Evolutionary conservation across 2,888 invertebrate species (phyloP).

Genomic region (Alsophila aescularia): DNA sequence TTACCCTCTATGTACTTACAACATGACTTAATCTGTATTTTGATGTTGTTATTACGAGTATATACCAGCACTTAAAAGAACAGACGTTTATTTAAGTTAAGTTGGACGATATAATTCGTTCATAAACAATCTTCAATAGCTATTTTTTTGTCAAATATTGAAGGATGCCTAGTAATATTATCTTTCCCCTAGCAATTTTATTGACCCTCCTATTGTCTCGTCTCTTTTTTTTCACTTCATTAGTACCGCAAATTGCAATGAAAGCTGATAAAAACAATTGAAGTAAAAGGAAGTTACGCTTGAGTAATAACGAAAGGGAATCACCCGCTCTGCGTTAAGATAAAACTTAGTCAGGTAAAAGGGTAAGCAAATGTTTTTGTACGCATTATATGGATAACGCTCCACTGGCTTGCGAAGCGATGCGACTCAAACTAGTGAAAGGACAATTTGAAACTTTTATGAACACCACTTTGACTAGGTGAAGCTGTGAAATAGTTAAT

Average conservation of each 20-base stretch:
- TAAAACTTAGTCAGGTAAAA: slow-evolving; percentile 48
- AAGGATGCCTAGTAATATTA: no score
- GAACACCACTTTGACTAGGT: not conserved
- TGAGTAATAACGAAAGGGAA: slow-evolving; percentile 36
- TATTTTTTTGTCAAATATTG: no score
- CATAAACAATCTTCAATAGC: no score
- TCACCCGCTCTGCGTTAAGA: slow-evolving; percentile 41
- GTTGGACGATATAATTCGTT: no score
- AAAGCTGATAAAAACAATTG: slow-evolving; percentile 28
- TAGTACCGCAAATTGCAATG: slow-evolving; percentile 17
- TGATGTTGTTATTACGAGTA: no score
- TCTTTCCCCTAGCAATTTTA: not conserved
- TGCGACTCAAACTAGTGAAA: not conserved
- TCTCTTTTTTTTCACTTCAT: no score
- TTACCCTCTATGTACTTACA: no score
- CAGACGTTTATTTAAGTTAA: no score
- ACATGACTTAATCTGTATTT: no score
- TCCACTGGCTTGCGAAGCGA: slow-evolving; percentile 10
- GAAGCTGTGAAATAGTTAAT: not conserved
- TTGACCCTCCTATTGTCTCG: slow-evolving; percentile 8
- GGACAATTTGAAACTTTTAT: not conserved
- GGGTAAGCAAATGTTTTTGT: slow-evolving; percentile 42
- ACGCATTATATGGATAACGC: slow-evolving; percentile 41
- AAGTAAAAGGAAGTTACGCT: slow-evolving; percentile 32
- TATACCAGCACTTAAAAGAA: no score